Base-by-base conservation (phyloP, 2,888 invertebrate genomes). In the Flexamia atlantica region DNA sequence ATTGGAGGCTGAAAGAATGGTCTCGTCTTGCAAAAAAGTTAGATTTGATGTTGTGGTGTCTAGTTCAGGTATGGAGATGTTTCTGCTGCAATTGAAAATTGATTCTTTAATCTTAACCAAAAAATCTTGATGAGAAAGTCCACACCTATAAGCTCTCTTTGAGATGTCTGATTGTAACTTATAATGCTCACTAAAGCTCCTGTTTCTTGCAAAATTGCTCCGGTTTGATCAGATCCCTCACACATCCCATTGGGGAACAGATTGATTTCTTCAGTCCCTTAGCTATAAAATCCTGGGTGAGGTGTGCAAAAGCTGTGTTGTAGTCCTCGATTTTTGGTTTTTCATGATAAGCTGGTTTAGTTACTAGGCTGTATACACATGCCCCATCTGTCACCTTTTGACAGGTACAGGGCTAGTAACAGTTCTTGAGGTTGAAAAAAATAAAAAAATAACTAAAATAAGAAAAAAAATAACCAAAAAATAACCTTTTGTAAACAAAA, bases 181-280 rank as follows among this genome's bases (percentile, higher is more conserved):
- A 70, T n/a, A 30, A 70, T 70, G 30, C 32, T 7, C 1, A 70
- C 17, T 1, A 5, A 3, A 32, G 70, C 70, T 32, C 14, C 32
- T 7, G 70, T 70, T 25, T 14, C 30, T 7, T 30, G 30, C 1
- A 5, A 30, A 70, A 70, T 9, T 10, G 28, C 14, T 70, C 28
- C 17, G 32, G 70, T 10, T 70, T 9, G 2, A 70, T 32, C 32
- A 28, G 20, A n/a, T 70, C 70, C 70, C 28, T 28, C n/a, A 32
- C 32, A 70, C 70, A 70, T 7, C 70, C 70, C 5, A 70, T 70
- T 32, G 70, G 70, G n/a, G 70, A 70, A 32, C 32, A 32, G 25
- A 70, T 70, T n/a, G 32, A 14, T 70, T 30, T 70, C 70, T 32
- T 70, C 32, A 70, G n/a, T 7, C n/a, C 30, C n/a, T 32, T 28